These are phyloP conservation scores for Phyllopteryx taeniolatus DNA, from an alignment of 2,113 vertebrate genomes.

Conservation along the genomic window DNA sequence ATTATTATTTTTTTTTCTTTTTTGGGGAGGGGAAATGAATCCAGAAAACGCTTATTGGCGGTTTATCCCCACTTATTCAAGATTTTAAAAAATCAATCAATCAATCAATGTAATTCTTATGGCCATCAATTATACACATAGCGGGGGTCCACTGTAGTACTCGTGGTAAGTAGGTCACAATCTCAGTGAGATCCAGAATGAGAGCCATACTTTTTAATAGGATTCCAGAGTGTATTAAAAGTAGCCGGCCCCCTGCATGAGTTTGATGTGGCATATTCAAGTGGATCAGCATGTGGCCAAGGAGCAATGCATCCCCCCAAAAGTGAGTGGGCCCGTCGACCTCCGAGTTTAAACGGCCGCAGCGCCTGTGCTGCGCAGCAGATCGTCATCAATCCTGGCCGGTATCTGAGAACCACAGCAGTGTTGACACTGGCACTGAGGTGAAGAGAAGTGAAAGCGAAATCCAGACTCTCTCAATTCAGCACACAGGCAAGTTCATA, in stretches of 20 bases:
- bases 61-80: no score
- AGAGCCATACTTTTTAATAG: constrained; percentile 21
- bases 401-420: constrained; percentile 48
- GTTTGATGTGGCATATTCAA: constrained; percentile 27
- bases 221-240: constrained; percentile 23
- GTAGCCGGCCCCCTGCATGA: constrained; percentile 13
- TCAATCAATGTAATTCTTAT: no score
- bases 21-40: no score
- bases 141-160: neutral
- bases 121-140: no score
- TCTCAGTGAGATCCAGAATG: constrained; percentile 11
- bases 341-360: constrained; percentile 41
- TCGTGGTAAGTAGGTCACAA: neutral
- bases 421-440: constrained; percentile 65
- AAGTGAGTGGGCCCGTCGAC: constrained; percentile 53
- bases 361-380: constrained; percentile 36
- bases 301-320: constrained; percentile 25
- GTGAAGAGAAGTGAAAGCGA: constrained; percentile 60
- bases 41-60: no score
- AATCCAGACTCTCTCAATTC: constrained; percentile 50
- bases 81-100: no score
- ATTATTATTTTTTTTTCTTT: no score
- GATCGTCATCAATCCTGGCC: constrained; percentile 56
- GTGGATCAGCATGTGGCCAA: constrained; percentile 40
- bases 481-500: constrained; percentile 31